Evolutionary conservation across 2,888 invertebrate genomes (phyloP).

Genomic region (Ormyrus thymus): DNA sequence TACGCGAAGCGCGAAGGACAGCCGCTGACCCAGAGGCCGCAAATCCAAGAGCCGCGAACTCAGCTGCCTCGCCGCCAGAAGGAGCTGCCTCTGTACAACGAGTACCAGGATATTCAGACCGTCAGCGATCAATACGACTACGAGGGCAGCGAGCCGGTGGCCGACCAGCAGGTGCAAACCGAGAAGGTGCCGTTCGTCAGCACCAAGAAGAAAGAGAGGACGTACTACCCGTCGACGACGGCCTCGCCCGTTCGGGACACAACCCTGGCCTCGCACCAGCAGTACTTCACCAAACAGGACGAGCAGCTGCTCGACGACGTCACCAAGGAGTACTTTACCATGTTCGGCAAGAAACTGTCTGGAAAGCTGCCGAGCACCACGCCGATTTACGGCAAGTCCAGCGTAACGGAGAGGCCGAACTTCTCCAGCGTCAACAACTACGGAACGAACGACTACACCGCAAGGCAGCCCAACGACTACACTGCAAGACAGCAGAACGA

Average conservation of each 20-base stretch:
- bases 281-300: constrained; percentile 82
- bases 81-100: constrained; percentile 61
- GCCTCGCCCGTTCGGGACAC: constrained; percentile 72
- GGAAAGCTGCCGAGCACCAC: constrained; percentile 76
- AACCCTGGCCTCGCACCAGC: constrained; percentile 79
- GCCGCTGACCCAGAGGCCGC: constrained; percentile 20
- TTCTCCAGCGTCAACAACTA: constrained; percentile 58
- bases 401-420: constrained; percentile 67
- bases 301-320: constrained; percentile 83
- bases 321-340: constrained; percentile 84
- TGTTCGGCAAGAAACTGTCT: constrained; percentile 83
- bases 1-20: constrained; percentile 61
- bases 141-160: constrained; percentile 31
- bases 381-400: constrained; percentile 68
- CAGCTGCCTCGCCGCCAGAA: constrained; percentile 39
- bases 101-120: constrained; percentile 63
- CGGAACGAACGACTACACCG: constrained; percentile 60
- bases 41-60: constrained; percentile 52
- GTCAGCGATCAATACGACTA: constrained; percentile 44
- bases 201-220: constrained; percentile 34
- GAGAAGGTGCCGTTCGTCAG: constrained; percentile 15
- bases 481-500: constrained; percentile 60
- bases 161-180: constrained; percentile 21
- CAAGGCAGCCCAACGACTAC: constrained; percentile 61
- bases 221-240: constrained; percentile 65